Percentiles rank a stretch among this genome's conserved stretches.
These are phyloP conservation scores for Pseudeuparius sepicola DNA, from an alignment of 2,888 invertebrate species.

Conservation along the genomic window DNA sequence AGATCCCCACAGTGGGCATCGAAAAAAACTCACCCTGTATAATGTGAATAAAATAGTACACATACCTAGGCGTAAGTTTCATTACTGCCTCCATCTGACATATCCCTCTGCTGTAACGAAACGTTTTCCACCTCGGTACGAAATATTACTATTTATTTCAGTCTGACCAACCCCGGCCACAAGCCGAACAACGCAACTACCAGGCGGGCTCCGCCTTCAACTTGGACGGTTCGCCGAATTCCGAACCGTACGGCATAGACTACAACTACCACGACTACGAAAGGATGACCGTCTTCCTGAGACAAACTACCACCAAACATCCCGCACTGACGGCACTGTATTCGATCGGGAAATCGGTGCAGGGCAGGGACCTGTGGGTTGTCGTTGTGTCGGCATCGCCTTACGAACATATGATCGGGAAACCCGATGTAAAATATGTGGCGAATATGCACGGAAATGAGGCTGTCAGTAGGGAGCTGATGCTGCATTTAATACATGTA, in stretches of 20 bases:
- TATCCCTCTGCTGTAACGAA: too few species aligned
- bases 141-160: too few species aligned
- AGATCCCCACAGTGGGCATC: too few species aligned
- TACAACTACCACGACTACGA: slow-evolving; percentile 84
- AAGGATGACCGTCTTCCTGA: slow-evolving; percentile 70
- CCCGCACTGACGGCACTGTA: slow-evolving; percentile 85
- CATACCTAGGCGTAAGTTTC: too few species aligned
- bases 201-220: slow-evolving; percentile 21
- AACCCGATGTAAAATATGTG: slow-evolving; percentile 96
- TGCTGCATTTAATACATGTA: slow-evolving; percentile 83
- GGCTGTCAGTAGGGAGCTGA: slow-evolving; percentile 87
- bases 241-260: slow-evolving; percentile 45
- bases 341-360: slow-evolving; percentile 87
- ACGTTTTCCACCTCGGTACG: too few species aligned
- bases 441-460: slow-evolving; percentile 96
- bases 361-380: slow-evolving; percentile 90
- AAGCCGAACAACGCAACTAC: slow-evolving; percentile 26
- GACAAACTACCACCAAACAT: slow-evolving; percentile 68
- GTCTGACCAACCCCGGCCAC: too few species aligned
- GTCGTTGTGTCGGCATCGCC: slow-evolving; percentile 86
- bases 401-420: slow-evolving; percentile 85
- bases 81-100: too few species aligned
- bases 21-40: too few species aligned
- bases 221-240: slow-evolving; percentile 19
- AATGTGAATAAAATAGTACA: too few species aligned